These are phyloP conservation scores for Teleogryllus oceanicus DNA, from an alignment of 2,888 invertebrate genomes.

Conservation along the genomic window DNA sequence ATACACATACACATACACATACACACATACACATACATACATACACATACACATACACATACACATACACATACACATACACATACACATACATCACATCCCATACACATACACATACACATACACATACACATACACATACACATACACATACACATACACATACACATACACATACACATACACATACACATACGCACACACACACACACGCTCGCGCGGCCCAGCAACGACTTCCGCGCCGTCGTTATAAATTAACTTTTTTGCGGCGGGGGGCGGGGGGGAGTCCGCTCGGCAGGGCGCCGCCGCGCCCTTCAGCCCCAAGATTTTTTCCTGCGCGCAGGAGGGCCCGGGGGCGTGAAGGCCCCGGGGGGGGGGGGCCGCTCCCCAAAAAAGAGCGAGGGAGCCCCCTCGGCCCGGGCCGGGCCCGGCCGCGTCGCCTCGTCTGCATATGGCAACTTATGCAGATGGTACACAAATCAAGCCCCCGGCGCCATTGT, in stretches of 20 bases:
- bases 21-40: not conserved
- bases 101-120: not conserved
- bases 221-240: not conserved
- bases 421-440: not conserved
- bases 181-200: not conserved
- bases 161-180: not conserved
- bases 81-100: too few relatives aligned
- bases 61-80: not conserved
- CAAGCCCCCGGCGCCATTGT: conserved; percentile 26
- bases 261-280: not conserved
- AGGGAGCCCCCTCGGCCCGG: not conserved
- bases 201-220: not conserved
- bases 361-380: not conserved
- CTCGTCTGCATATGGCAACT: conserved; percentile 25
- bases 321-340: not conserved
- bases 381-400: not conserved
- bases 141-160: not conserved
- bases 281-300: not conserved
- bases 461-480: conserved; percentile 37
- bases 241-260: conserved; percentile 18
- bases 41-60: not conserved
- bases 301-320: not conserved
- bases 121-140: not conserved
- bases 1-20: not conserved
- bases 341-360: not conserved